Percentiles rank a stretch among this genome's conserved stretches.
These are phyloP conservation scores for Hyalella azteca DNA, from an alignment of 2,888 invertebrate species.

Conservation along the genomic window DNA sequence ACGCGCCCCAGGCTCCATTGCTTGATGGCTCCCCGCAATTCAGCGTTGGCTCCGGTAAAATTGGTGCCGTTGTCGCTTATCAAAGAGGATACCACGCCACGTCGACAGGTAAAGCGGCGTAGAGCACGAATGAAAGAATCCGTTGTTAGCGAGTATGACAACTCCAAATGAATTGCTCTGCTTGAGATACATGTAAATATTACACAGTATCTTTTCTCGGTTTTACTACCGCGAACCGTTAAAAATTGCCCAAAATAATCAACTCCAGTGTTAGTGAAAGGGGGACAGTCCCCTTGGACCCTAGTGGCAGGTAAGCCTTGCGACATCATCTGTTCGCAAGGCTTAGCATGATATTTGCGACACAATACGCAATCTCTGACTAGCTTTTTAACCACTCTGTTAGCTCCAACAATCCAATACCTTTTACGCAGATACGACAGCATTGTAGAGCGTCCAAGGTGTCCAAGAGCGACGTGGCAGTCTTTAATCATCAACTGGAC, in stretches of 20 bases:
- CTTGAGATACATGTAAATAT: slow-evolving; percentile 20
- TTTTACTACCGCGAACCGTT: background rate
- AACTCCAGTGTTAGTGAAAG: slow-evolving; percentile 24
- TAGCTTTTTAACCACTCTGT: no score
- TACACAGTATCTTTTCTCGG: slow-evolving; percentile 15
- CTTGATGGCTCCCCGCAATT: background rate
- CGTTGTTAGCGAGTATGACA: background rate
- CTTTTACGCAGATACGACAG: no score
- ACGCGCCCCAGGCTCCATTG: background rate
- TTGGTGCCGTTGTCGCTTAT: no score
- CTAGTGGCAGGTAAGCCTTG: slow-evolving; percentile 30
- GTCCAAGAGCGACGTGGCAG: background rate
- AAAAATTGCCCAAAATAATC: slow-evolving; percentile 45
- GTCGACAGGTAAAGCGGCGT: background rate
- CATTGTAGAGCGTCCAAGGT: background rate
- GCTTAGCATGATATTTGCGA: no score
- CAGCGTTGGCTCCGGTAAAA: background rate
- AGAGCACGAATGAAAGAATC: no score
- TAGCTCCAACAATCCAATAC: no score
- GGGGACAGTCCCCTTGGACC: background rate
- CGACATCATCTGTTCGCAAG: no score
- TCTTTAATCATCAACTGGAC: background rate
- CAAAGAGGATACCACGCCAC: background rate
- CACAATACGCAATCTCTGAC: no score
- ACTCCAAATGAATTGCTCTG: slow-evolving; percentile 4